A percentile compares a stretch with the other conserved stretches of the same genome.
phyloP scores from a whole-genome alignment of 1,140 invertebrate genomes.

The Brachionus paranguensis region DNA sequence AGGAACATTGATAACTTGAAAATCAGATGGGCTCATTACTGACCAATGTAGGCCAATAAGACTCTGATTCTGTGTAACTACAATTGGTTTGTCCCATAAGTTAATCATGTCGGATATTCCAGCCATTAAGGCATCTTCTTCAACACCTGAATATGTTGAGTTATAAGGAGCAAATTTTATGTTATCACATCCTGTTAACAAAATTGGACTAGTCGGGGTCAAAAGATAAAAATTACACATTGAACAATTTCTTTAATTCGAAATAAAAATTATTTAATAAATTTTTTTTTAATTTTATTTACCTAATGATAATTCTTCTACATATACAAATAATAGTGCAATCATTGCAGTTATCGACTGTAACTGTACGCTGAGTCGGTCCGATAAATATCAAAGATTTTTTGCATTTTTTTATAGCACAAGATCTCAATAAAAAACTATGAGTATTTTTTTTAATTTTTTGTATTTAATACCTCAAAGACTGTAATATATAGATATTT shows the following conservation, averaged over 20 bases:
- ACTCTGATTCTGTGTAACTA: conserved; percentile 29
- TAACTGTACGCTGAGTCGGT: conserved; percentile 18
- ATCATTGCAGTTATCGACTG: conserved; percentile 12
- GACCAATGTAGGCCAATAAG: conserved; percentile 9
- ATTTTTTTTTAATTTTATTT: neutral
- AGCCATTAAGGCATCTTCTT: neutral
- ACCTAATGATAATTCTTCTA: conserved; percentile 17
- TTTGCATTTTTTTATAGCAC: conserved; percentile 27
- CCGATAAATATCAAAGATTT: conserved; percentile 31
- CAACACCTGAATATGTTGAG: conserved; percentile 7
- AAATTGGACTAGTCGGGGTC: conserved; percentile 18
- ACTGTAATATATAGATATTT: conserved; percentile 35
- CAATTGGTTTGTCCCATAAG: conserved; percentile 30
- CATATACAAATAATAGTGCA: conserved; percentile 12
- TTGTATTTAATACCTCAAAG: neutral
- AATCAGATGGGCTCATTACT: conserved; percentile 5
- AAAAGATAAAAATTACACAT: conserved; percentile 35
- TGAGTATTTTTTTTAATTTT: neutral
- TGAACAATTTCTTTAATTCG: neutral
- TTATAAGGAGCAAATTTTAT: conserved; percentile 28
- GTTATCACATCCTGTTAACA: conserved; percentile 31
- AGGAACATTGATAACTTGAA: conserved; percentile 7
- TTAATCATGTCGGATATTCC: conserved; percentile 22
- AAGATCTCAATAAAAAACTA: conserved; percentile 2
- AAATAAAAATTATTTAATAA: neutral